Conservation (phyloP, 2,888 invertebrate species). For the Tachina lurida region DNA sequence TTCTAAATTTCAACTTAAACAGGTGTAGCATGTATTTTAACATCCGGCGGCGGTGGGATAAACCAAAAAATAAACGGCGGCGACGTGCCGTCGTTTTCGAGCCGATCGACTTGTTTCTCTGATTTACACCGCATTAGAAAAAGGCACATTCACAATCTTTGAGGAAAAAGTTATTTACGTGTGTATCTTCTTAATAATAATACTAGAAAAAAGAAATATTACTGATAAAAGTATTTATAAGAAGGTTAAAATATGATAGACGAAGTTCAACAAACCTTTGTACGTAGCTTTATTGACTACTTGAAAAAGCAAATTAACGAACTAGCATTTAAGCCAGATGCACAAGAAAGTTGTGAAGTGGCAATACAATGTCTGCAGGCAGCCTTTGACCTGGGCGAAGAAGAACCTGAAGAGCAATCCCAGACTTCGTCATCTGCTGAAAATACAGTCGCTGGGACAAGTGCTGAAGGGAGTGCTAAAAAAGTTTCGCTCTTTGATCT, state of each 20-base stretch:
- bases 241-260: constrained; percentile 76
- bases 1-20: too few species aligned
- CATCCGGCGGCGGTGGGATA: too few species aligned
- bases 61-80: too few species aligned
- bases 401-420: constrained; percentile 73
- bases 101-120: too few species aligned
- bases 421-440: constrained; percentile 65
- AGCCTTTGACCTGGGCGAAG: constrained; percentile 88
- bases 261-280: constrained; percentile 81
- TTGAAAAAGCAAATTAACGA: constrained; percentile 80
- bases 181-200: constrained; percentile 8
- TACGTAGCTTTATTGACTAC: constrained; percentile 81
- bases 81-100: too few species aligned
- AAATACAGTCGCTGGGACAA: constrained; percentile 40
- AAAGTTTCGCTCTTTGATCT: constrained; percentile 83
- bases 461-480: constrained; percentile 68
- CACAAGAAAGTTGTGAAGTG: constrained; percentile 88
- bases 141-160: constrained; percentile 48
- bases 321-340: constrained; percentile 79
- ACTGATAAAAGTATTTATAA: background rate
- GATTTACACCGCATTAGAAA: constrained; percentile 41
- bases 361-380: constrained; percentile 97
- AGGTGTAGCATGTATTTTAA: too few species aligned
- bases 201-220: background rate
- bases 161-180: constrained; percentile 50